These are phyloP conservation scores for Ethmia dodecea DNA, from an alignment of 2,888 invertebrate genomes.

Conservation along the genomic window DNA sequence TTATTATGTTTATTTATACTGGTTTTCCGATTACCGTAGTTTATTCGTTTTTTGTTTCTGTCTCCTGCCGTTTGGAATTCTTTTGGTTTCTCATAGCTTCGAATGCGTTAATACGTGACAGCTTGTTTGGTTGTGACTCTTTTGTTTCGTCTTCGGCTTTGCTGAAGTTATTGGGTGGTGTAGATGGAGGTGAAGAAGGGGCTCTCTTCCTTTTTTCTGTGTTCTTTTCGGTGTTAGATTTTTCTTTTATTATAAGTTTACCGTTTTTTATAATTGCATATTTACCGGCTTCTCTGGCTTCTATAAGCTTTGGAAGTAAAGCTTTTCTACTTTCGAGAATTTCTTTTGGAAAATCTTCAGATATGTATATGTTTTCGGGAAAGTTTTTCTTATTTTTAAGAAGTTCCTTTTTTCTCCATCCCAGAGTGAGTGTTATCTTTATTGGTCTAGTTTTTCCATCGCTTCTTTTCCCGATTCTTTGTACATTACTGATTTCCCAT, in stretches of 20 bases:
- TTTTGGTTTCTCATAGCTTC: background rate
- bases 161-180: background rate
- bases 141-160: background rate
- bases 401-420: slow-evolving; percentile 9
- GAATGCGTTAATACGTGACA: background rate
- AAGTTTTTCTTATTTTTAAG: slow-evolving; percentile 9
- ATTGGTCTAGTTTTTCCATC: slow-evolving; percentile 7
- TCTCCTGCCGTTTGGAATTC: too few species aligned
- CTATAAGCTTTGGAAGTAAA: background rate
- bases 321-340: slow-evolving; percentile 7
- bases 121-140: background rate
- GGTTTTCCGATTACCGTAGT: too few species aligned
- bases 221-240: background rate
- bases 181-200: background rate
- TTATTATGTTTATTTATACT: too few species aligned
- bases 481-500: slow-evolving; percentile 5
- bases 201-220: background rate
- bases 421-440: slow-evolving; percentile 3
- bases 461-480: background rate
- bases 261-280: background rate
- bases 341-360: slow-evolving; percentile 13
- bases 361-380: slow-evolving; percentile 5
- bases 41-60: too few species aligned
- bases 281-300: background rate
- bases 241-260: background rate